These are phyloP conservation scores for Buceros bicornis DNA, from an alignment of 2,797 vertebrate genomes.

Conservation along the genomic window DNA sequence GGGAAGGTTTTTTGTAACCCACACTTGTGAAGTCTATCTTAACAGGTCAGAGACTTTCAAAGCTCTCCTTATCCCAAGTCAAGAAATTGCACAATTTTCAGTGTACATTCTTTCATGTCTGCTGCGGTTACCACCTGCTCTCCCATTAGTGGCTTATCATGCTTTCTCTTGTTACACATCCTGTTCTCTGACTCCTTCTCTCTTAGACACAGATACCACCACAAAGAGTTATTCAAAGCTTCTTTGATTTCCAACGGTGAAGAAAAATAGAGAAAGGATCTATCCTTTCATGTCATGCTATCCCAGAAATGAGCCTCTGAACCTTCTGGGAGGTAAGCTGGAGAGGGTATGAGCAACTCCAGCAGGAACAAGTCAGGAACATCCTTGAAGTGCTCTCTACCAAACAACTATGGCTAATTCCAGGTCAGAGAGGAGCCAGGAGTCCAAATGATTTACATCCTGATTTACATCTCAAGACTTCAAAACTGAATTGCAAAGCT, in stretches of 20 bases:
- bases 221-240: background rate
- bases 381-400: background rate
- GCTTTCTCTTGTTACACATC: background rate
- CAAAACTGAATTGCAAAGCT: background rate
- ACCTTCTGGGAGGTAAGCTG: background rate
- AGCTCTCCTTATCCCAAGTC: background rate
- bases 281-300: background rate
- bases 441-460: background rate
- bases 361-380: background rate
- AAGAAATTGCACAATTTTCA: background rate
- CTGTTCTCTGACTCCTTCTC: background rate
- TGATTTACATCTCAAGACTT: background rate
- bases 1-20: background rate
- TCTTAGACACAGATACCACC: background rate
- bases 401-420: background rate
- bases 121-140: background rate
- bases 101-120: background rate
- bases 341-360: background rate
- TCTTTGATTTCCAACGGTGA: background rate
- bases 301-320: background rate
- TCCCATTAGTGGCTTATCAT: background rate
- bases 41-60: background rate
- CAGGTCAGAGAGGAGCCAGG: background rate
- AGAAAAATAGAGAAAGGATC: background rate
- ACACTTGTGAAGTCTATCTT: background rate